Percentiles rank a stretch among this genome's conserved stretches.
phyloP scores from a whole-genome alignment of 2,113 vertebrate genomes.

The Cephalopterus ornatus region DNA sequence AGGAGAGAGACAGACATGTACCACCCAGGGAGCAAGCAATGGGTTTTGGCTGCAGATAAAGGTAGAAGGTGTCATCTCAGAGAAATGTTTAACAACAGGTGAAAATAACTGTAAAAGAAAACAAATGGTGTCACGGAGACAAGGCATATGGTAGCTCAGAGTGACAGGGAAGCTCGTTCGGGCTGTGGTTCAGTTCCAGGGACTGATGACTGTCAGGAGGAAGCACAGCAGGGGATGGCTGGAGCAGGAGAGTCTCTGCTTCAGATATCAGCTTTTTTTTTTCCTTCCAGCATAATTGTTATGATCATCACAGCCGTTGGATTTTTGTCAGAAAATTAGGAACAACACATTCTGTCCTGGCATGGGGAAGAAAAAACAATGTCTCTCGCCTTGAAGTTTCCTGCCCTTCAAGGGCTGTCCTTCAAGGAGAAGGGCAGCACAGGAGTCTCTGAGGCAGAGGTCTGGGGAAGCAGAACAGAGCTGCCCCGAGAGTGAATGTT shows the following conservation, averaged over 20 bases:
- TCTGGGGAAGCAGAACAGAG: neutral
- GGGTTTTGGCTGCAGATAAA: conserved; percentile 33
- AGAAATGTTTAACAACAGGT: conserved; percentile 22
- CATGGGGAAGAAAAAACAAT: neutral
- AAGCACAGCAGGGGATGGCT: neutral
- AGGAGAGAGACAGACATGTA: neutral
- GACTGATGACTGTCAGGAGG: neutral
- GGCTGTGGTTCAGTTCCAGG: neutral
- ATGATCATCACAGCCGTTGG: neutral
- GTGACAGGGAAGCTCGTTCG: rapidly evolving
- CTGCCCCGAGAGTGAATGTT: neutral
- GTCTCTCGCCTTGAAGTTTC: neutral
- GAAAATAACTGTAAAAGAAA: conserved; percentile 28
- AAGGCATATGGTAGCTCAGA: neutral
- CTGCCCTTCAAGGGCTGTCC: neutral
- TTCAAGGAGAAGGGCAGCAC: neutral
- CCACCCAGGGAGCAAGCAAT: neutral
- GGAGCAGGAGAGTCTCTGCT: neutral
- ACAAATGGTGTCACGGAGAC: conserved; percentile 17
- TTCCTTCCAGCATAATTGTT: neutral
- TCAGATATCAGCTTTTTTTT: neutral
- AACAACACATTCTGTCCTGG: neutral
- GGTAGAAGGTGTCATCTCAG: conserved; percentile 26
- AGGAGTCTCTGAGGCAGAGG: neutral
- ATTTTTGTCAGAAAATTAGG: neutral